Evolutionary conservation across 1,140 invertebrate species (phyloP).

Genomic region (Tribolium castaneum): DNA sequence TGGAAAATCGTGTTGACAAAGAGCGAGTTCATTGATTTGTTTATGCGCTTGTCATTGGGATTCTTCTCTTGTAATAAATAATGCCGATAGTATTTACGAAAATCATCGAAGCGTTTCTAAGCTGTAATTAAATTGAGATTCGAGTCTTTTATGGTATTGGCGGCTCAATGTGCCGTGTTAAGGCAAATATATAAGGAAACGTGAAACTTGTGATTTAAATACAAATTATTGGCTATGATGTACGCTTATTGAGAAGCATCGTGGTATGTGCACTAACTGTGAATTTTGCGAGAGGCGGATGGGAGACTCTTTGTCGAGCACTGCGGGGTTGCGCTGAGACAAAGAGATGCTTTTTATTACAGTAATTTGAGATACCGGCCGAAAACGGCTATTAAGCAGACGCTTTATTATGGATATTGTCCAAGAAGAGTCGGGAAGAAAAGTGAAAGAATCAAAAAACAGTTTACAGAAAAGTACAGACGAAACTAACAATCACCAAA

Average conservation of each 20-base stretch:
- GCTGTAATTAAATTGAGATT: constrained; percentile 26
- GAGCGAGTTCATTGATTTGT: constrained; percentile 28
- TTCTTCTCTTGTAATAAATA: constrained; percentile 30
- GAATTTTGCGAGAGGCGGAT: constrained; percentile 1
- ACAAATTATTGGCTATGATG: constrained; percentile 18
- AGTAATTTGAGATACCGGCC: not conserved
- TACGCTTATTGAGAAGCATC: not conserved
- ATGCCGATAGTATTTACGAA: constrained; percentile 23
- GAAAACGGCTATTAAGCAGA: not conserved
- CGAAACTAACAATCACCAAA: too few relatives aligned
- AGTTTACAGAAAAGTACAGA: not conserved
- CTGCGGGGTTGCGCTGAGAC: not conserved
- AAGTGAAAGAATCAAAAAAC: not conserved
- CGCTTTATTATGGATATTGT: not conserved
- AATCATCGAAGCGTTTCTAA: constrained; percentile 24
- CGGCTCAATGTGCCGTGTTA: constrained; percentile 1
- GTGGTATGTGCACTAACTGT: not conserved
- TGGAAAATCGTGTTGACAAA: constrained; percentile 32
- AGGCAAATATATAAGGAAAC: constrained; percentile 11
- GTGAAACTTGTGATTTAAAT: constrained; percentile 30
- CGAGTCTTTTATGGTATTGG: constrained; percentile 7
- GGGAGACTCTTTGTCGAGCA: not conserved
- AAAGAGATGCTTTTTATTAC: not conserved
- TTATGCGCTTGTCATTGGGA: constrained; percentile 16
- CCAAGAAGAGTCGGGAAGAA: not conserved